Base-by-base conservation (phyloP, 2,888 invertebrate species). In the Lasioglossum zephyrum region DNA sequence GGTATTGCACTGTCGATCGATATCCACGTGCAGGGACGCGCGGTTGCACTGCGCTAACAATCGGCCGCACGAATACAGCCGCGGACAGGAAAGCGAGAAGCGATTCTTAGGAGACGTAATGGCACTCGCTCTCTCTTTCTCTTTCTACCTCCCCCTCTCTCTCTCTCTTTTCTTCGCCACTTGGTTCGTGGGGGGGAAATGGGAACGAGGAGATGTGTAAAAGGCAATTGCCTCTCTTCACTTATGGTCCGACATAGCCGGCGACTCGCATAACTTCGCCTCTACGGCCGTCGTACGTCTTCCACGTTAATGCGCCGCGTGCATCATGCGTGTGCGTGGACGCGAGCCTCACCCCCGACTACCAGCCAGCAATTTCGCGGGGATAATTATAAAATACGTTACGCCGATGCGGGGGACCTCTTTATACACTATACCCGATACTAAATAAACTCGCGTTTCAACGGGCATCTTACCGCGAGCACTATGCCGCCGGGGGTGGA, bases 141-240 rank as follows among this genome's bases (percentile, higher is more conserved):
- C 49, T 22, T 16, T 60, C 9, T 26, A n/a, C 4, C n/a, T 26
- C n/a, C 11, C 11, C 11, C n/a, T n/a, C n/a, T 47, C 31, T 22
- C 36, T 3, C 49, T 44, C n/a, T 26, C 13, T 72, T 11, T 26
- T 22, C 41, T n/a, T 26, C 44, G n/a, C 16, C 6, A 11, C 72
- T 44, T 26, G 41, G 73, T 22, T 31, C 91, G 73, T 41, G 83
- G 89, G 86, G 87, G 89, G 91, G 78, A 92, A 94, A 94, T 92
- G 93, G 92, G 94, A 93, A 92, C 93, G 93, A 94, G 93, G 93
- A 77, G 77, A 94, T 94, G 94, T 94, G 93, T 93, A 94, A 94
- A 94, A 94, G 94, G 94, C 94, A 93, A 94, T 94, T 93, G 94
- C 89, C 91, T 92, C 88, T 93, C 91, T 91, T 89, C 94, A 87